A percentile compares a stretch with the other conserved stretches of the same genome.
Evolutionary conservation across 2,797 vertebrate species (phyloP).

Genomic region (Acomys russatus): DNA sequence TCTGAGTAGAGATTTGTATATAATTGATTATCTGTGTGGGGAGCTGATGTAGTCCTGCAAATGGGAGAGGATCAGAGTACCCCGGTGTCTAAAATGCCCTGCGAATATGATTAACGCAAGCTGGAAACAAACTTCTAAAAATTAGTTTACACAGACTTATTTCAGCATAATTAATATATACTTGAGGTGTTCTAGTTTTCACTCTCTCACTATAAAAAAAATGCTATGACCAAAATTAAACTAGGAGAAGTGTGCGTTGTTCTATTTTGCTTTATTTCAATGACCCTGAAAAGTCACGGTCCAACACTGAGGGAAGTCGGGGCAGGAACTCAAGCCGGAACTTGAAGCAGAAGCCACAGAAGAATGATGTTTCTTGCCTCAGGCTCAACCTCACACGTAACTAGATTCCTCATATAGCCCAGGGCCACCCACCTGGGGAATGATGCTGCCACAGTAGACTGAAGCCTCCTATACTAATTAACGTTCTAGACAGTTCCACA

Average conservation of each 20-base stretch:
- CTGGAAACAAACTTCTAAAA: background rate
- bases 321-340: background rate
- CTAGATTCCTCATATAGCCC: background rate
- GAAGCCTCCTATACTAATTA: background rate
- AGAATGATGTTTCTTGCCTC: background rate
- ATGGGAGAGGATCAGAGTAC: background rate
- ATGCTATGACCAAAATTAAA: background rate
- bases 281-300: background rate
- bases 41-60: slow-evolving; percentile 18
- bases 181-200: background rate
- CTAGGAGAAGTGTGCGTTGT: background rate
- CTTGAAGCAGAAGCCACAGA: background rate
- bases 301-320: background rate
- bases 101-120: background rate
- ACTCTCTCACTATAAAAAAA: background rate
- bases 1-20: background rate
- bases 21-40: slow-evolving; percentile 7
- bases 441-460: too few species aligned
- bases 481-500: background rate
- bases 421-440: background rate
- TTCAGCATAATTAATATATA: background rate
- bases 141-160: background rate
- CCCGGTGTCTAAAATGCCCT: background rate
- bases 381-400: background rate
- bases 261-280: background rate